Evolutionary conservation across 2,888 invertebrate genomes (phyloP), one percentile per base, ranked within the genome.

Genomic region (Hemithea aestivaria): DNA sequence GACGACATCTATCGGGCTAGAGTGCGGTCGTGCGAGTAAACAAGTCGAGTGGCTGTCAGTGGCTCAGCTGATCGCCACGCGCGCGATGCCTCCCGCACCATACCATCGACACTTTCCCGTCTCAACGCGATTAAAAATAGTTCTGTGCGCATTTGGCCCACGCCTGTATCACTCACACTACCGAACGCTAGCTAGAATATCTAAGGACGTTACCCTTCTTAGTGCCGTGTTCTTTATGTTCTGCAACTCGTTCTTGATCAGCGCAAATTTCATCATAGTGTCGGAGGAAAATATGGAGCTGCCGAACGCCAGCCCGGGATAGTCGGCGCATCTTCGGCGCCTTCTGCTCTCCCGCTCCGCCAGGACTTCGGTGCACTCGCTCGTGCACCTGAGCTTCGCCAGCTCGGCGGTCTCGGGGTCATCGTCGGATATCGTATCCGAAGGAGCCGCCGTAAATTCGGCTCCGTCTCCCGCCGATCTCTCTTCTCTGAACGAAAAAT

Each of bases 181-280:
- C 52, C 62, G 47, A 65, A 66, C 36, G 42, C 62, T 65, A 66
- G 66, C 57, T 64, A 60, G 67, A 92, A 80, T 81, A 82, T 73
- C 62, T 59, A 63, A 80, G 93, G 73, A 80, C 81, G 63, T 91
- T 93, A 98, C 98, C 97, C 97, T 92, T 91, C 95, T 96, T 58
- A 98, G 90, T 79, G 97, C 97, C 78, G 96, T 96, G 80, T 96
- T 95, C 91, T 96, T 95, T 78, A 98, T 96, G 89, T 98, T 98
- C 89, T 97, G 97, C 75, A 98, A 91, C 89, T 98, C 98, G 81
- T 98, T 98, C 78, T 94, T 93, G 75, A 98, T 98, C 58, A 98
- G 93, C 78, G 94, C 96, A 84, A 98, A 97, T 89, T 97, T 98
- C 94, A 98, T 97, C 92, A 98, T 93, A 6, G 98, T 97, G 74